Percentiles rank a stretch among this genome's conserved stretches.
phyloP scores from a whole-genome alignment of 1,140 invertebrate species.

The Papilio polytes region DNA sequence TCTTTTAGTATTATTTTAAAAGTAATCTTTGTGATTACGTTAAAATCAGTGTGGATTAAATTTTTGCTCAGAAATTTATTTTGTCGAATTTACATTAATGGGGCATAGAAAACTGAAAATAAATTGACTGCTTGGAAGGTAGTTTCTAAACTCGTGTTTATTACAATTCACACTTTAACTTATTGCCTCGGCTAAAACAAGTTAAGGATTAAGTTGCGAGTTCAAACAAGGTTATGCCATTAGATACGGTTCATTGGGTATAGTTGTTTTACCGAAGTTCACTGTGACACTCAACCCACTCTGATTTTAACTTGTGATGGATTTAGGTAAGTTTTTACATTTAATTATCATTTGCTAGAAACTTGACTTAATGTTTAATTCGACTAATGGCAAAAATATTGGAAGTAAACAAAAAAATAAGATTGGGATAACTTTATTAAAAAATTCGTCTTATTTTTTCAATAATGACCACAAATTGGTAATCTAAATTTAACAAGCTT shows the following conservation, averaged over 20 bases:
- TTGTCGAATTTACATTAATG: too few relatives aligned
- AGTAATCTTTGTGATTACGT: too few relatives aligned
- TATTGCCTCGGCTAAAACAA: constrained; percentile 24
- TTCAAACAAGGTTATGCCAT: constrained; percentile 33
- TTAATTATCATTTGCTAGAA: background rate
- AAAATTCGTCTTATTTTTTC: too few relatives aligned
- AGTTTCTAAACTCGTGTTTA: background rate
- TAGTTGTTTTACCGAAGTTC: constrained; percentile 4
- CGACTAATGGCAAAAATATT: too few relatives aligned
- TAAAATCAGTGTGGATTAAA: too few relatives aligned
- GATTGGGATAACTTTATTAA: too few relatives aligned
- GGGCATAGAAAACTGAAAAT: too few relatives aligned
- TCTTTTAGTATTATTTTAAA: too few relatives aligned
- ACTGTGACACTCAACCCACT: background rate
- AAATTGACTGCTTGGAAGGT: background rate
- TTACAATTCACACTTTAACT: constrained; percentile 8
- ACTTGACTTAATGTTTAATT: background rate
- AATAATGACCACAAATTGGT: too few relatives aligned
- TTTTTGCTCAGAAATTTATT: too few relatives aligned
- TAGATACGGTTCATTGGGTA: constrained; percentile 24
- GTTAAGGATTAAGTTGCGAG: constrained; percentile 32
- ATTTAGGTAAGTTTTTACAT: constrained; percentile 7
- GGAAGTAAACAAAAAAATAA: too few relatives aligned
- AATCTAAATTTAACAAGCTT: too few relatives aligned
- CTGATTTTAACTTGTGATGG: background rate